A percentile compares a stretch with the other conserved stretches of the same genome.
phyloP scores from a whole-genome alignment of 2,797 vertebrate genomes.

The Sebastes kiyomatsui region DNA sequence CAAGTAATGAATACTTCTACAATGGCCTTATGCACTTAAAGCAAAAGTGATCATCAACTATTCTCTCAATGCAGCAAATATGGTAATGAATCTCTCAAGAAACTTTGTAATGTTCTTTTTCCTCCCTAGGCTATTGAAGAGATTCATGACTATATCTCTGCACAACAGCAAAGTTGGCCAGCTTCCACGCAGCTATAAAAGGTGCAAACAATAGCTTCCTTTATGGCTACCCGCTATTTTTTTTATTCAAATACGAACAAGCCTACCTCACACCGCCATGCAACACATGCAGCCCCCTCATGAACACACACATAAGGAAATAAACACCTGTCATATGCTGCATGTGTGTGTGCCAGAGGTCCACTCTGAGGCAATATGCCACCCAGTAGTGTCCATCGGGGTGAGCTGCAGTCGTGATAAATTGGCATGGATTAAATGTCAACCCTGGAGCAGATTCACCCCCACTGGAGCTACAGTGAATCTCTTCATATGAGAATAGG shows the following conservation, averaged over 20 bases:
- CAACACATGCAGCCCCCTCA: background rate
- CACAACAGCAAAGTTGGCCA: slow-evolving; percentile 53
- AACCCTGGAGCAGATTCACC: slow-evolving; percentile 61
- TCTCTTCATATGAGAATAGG: slow-evolving; percentile 48
- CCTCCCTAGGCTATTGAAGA: slow-evolving; percentile 55
- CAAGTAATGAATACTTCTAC: slow-evolving; percentile 58
- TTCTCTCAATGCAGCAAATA: slow-evolving; percentile 61
- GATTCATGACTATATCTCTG: slow-evolving; percentile 61
- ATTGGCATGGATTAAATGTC: slow-evolving; percentile 82
- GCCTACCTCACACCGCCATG: slow-evolving; percentile 1
- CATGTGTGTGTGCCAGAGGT: slow-evolving; percentile 33
- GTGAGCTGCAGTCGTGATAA: slow-evolving; percentile 65
- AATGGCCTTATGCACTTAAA: slow-evolving; percentile 54
- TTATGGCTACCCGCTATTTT: slow-evolving; percentile 45
- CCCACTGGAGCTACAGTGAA: slow-evolving; percentile 50
- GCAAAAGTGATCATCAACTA: slow-evolving; percentile 53
- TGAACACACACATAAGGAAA: slow-evolving; percentile 20
- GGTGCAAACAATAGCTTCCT: slow-evolving; percentile 43
- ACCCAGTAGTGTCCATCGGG: slow-evolving; percentile 47
- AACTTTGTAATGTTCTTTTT: slow-evolving; percentile 53
- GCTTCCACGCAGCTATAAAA: slow-evolving; percentile 50
- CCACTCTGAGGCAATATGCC: slow-evolving; percentile 56
- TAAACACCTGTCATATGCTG: slow-evolving; percentile 41
- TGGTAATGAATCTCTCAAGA: slow-evolving; percentile 65
- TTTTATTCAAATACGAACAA: slow-evolving; percentile 44